Evolutionary conservation across 2,888 invertebrate species (phyloP).

Genomic region (Lottia gigantea): DNA sequence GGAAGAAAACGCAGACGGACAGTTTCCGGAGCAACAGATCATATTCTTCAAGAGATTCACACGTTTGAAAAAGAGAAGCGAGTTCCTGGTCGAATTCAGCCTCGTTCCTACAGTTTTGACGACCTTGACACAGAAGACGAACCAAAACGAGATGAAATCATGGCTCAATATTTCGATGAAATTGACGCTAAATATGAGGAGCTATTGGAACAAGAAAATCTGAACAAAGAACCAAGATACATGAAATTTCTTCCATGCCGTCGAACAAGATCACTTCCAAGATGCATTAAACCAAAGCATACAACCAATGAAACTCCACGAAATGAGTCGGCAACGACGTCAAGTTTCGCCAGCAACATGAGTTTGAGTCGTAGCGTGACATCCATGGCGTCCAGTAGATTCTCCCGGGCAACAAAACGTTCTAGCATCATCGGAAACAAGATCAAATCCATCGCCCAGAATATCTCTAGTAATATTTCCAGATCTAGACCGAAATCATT

Average conservation of each 20-base stretch:
- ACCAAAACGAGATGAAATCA: conserved; percentile 45
- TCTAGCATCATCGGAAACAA: conserved; percentile 55
- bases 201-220: conserved; percentile 45
- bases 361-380: conserved; percentile 45
- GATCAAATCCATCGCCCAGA: conserved; percentile 47
- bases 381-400: conserved; percentile 41
- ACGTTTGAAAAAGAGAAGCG: conserved; percentile 49
- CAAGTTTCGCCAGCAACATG: conserved; percentile 38
- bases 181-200: conserved; percentile 58
- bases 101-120: conserved; percentile 56
- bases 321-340: background rate
- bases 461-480: conserved; percentile 33
- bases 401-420: conserved; percentile 48
- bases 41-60: conserved; percentile 52
- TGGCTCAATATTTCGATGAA: conserved; percentile 56
- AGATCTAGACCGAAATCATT: conserved; percentile 53
- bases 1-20: conserved; percentile 45
- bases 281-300: conserved; percentile 42
- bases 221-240: conserved; percentile 44
- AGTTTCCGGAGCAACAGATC: conserved; percentile 57
- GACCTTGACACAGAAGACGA: conserved; percentile 38
- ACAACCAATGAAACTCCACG: background rate
- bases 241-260: conserved; percentile 55
- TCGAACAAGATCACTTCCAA: conserved; percentile 53
- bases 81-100: conserved; percentile 33